Conservation (phyloP, 2,888 invertebrate species). For the Nycteola revayana region DNA sequence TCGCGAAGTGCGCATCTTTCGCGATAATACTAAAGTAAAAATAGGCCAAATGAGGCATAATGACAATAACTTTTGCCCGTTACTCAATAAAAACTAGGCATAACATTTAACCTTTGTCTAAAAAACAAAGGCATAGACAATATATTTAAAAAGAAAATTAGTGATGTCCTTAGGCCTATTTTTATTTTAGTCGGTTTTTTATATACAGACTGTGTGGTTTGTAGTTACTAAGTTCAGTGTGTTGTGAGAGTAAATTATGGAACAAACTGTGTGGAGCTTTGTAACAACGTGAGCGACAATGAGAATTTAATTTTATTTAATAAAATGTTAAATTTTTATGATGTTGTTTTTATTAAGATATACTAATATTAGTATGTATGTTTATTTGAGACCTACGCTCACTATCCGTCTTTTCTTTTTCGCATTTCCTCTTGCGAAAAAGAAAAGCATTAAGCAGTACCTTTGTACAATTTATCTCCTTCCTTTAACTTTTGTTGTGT, state of each 20-base stretch:
- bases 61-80: not conserved
- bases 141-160: not conserved
- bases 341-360: slow-evolving; percentile 19
- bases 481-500: no score
- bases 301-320: slow-evolving; percentile 79
- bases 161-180: slow-evolving; percentile 38
- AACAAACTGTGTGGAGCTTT: slow-evolving; percentile 75
- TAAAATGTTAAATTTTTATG: slow-evolving; percentile 72
- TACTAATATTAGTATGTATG: no score
- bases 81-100: not conserved
- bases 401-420: no score
- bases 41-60: slow-evolving; percentile 35
- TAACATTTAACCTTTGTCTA: slow-evolving; percentile 1
- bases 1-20: slow-evolving; percentile 33
- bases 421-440: no score
- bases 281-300: slow-evolving; percentile 65
- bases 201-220: slow-evolving; percentile 59
- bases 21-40: slow-evolving; percentile 52
- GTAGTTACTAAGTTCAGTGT: slow-evolving; percentile 60
- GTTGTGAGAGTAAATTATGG: slow-evolving; percentile 76
- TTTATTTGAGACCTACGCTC: no score
- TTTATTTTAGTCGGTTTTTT: slow-evolving; percentile 58
- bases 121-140: slow-evolving; percentile 2
- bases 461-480: no score
- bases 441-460: no score